Evolutionary conservation across 2,888 invertebrate species (phyloP).

Genomic region (Morpho deidamia): DNA sequence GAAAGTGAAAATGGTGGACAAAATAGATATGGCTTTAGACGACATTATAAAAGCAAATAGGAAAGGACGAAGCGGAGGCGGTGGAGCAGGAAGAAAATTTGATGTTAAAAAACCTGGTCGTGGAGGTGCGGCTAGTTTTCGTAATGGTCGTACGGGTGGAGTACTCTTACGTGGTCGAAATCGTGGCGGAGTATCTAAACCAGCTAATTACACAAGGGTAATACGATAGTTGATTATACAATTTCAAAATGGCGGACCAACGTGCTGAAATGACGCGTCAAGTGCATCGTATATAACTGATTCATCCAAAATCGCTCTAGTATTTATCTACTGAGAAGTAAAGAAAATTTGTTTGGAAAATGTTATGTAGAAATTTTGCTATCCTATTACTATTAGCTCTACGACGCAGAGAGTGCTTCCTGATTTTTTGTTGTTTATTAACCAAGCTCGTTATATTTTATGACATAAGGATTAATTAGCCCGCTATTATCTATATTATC

Average conservation of each 20-base stretch:
- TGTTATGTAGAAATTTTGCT: constrained; percentile 1
- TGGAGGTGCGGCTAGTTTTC: constrained; percentile 61
- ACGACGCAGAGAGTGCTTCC: not conserved
- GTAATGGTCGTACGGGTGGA: constrained; percentile 76
- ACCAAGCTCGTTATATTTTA: not conserved
- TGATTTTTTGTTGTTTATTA: not conserved
- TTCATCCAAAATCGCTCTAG: not conserved
- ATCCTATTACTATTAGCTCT: not conserved
- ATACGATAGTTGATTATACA: constrained; percentile 55
- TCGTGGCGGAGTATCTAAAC: constrained; percentile 84
- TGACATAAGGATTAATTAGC: not conserved
- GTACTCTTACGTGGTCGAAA: constrained; percentile 82
- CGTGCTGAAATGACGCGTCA: constrained; percentile 60
- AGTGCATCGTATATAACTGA: constrained; percentile 21
- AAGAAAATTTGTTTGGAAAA: not conserved
- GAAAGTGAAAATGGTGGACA: constrained; percentile 87
- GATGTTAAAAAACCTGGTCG: constrained; percentile 59
- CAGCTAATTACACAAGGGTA: constrained; percentile 83
- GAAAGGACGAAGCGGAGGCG: constrained; percentile 80
- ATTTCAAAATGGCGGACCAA: constrained; percentile 59
- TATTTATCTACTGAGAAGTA: constrained; percentile 2
- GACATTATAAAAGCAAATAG: constrained; percentile 95
- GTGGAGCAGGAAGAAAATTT: constrained; percentile 75
- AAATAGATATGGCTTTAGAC: constrained; percentile 98
- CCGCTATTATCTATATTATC: not conserved